phyloP scores from a whole-genome alignment of 2,888 invertebrate genomes.

The Drosophila testacea region DNA sequence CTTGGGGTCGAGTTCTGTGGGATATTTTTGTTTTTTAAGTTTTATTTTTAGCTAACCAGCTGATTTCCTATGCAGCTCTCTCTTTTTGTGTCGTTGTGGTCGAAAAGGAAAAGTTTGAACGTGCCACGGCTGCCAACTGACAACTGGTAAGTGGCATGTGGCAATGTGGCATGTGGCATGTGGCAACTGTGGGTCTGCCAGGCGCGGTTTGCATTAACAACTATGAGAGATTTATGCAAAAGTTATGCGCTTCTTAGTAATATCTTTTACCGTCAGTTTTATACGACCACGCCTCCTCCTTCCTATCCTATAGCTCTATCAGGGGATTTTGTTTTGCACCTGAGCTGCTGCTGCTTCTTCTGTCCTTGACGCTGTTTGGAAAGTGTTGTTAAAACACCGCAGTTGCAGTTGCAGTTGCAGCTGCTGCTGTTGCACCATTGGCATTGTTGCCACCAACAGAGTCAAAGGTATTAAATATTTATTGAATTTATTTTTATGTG shows the following conservation, averaged over 20 bases:
- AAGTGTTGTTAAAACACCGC: constrained; percentile 18
- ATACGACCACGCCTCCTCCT: constrained; percentile 1
- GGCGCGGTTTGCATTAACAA: constrained; percentile 70
- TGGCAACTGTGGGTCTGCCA: constrained; percentile 33
- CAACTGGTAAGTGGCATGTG: constrained; percentile 23
- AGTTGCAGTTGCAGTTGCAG: constrained; percentile 13
- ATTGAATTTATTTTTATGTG: constrained; percentile 73
- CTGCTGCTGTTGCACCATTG: constrained; percentile 21
- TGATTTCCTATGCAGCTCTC: constrained; percentile 54
- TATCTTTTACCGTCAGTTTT: constrained; percentile 39
- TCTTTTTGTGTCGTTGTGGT: constrained; percentile 13
- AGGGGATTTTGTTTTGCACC: constrained; percentile 50
- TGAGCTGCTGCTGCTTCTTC: constrained; percentile 16
- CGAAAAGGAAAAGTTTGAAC: constrained; percentile 64
- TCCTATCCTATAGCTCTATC: constrained; percentile 3
- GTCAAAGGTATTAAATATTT: constrained; percentile 72
- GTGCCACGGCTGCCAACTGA: constrained; percentile 51
- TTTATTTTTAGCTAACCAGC: constrained; percentile 68
- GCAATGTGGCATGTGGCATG: constrained; percentile 15
- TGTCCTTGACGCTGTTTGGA: no score
- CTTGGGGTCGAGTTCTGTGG: constrained; percentile 18
- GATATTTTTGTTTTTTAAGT: constrained; percentile 3
- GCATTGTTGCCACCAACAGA: constrained; percentile 56
- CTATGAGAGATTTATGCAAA: constrained; percentile 70
- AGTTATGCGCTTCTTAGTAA: constrained; percentile 61